Conservation (phyloP, 2,888 invertebrate genomes). For the Boloria euphrosyne region DNA sequence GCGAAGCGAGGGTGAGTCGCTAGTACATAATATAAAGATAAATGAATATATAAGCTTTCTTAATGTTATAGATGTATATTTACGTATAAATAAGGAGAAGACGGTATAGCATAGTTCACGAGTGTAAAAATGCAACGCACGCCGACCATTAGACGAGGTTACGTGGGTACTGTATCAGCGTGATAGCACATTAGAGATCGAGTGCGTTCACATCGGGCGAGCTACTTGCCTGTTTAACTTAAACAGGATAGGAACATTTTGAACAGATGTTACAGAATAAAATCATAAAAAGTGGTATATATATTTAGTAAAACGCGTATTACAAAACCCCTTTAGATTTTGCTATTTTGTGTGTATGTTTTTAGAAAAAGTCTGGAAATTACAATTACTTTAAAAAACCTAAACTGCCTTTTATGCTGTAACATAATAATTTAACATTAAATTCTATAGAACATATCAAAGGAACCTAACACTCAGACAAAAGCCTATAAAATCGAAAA, state of each 20-base stretch:
- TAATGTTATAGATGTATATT: neutral
- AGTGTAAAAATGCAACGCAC: slow-evolving; percentile 40
- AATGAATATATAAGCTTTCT: neutral
- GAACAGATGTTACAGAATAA: too few relatives aligned
- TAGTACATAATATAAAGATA: too few relatives aligned
- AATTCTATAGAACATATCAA: too few relatives aligned
- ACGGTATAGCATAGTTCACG: slow-evolving; percentile 9
- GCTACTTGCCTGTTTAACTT: slow-evolving; percentile 18
- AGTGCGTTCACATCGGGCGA: slow-evolving; percentile 22
- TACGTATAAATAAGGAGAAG: slow-evolving; percentile 3
- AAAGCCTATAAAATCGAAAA: neutral
- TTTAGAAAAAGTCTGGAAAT: too few relatives aligned
- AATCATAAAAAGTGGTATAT: too few relatives aligned
- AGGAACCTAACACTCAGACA: neutral
- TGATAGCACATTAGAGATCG: slow-evolving; percentile 35
- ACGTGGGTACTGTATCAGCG: slow-evolving; percentile 35
- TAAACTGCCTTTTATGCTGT: too few relatives aligned
- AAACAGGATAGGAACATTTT: neutral
- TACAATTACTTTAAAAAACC: too few relatives aligned
- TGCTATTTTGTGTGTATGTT: too few relatives aligned
- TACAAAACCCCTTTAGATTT: too few relatives aligned
- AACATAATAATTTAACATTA: too few relatives aligned
- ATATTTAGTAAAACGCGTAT: too few relatives aligned
- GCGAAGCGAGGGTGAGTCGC: too few relatives aligned
- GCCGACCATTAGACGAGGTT: slow-evolving; percentile 41